phyloP scores from a whole-genome alignment of 2,797 vertebrate species.

The Dryobates pubescens region DNA sequence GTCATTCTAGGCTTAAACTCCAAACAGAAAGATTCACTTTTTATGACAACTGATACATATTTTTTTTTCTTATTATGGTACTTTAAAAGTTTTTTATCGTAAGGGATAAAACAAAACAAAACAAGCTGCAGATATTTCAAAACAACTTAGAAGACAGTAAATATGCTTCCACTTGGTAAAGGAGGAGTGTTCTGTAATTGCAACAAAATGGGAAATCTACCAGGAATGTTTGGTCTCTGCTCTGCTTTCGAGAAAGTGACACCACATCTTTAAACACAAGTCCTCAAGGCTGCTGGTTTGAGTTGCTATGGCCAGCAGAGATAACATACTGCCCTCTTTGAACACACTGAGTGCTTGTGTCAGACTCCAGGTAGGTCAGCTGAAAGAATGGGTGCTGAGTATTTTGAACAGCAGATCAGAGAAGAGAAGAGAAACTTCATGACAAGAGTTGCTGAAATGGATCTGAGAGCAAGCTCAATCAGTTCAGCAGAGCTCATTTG shows the following conservation, averaged over 20 bases:
- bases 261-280: not conserved
- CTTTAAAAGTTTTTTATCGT: not conserved
- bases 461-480: not conserved
- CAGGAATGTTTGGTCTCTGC: not conserved
- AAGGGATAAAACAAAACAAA: not conserved
- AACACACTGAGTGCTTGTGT: not conserved
- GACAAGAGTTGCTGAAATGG: not conserved
- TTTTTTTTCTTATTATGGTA: not conserved
- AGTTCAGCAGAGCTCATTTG: not conserved
- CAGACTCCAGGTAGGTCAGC: not conserved
- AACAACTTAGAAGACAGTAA: not conserved
- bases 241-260: not conserved
- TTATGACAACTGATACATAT: not conserved
- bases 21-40: not conserved
- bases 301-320: not conserved
- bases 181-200: not conserved
- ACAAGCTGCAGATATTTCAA: not conserved
- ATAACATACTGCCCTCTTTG: not conserved
- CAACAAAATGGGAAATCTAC: not conserved
- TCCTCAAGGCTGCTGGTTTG: not conserved
- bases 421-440: constrained; percentile 25
- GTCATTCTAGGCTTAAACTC: not conserved
- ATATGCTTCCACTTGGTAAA: not conserved
- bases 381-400: not conserved
- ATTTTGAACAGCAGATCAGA: constrained; percentile 11